Evolutionary conservation across 2,113 vertebrate species (phyloP), one percentile per base, ranked within the genome.

Genomic region (Pithys albifrons): DNA sequence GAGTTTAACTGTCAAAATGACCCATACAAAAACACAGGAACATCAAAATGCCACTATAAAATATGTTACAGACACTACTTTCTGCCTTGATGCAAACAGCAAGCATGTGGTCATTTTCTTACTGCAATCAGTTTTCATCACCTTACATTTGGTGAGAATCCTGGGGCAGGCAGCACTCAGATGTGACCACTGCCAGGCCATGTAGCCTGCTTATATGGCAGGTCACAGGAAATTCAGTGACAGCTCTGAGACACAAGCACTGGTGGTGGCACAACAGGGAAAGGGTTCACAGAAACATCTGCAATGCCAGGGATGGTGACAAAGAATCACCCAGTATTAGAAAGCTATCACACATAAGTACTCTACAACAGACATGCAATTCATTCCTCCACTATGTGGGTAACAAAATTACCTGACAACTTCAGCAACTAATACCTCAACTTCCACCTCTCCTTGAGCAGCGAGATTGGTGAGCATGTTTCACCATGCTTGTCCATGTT

Each of bases 221-320:
- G 22, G 57, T 74, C 82, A 93, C 74, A 83, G 27, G 85, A 76
- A 5, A 70, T n/a, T 72, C 67, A 24, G 6, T 43, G 76, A 76
- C 45, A 93, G 61, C 48, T 45, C 54, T 6, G 4, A 27, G 65
- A 66, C 24, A 13, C 29, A 35, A n/a, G 24, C 0, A 0, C 59
- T 75, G 20, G 57, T 79, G n/a, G 66, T 58, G 58, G 49, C 43
- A 35, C 67, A 88, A 66, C 24, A 12, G 28, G 46, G 65, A 77
- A 35, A 78, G 31, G 27, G n/a, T 90, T 84, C 3, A 1, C 52
- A 81, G 48, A 86, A 70, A 84, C 8, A 46, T 24, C n/a, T 69
- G 52, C 1, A 3, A 89, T 52, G 43, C 74, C 52, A 59, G 24
- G 59, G 57, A 84, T 23, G 6, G 0, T 3, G 4, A 83, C 2